phyloP scores from a whole-genome alignment of 2,113 vertebrate genomes.

The Myotis brandtii region DNA sequence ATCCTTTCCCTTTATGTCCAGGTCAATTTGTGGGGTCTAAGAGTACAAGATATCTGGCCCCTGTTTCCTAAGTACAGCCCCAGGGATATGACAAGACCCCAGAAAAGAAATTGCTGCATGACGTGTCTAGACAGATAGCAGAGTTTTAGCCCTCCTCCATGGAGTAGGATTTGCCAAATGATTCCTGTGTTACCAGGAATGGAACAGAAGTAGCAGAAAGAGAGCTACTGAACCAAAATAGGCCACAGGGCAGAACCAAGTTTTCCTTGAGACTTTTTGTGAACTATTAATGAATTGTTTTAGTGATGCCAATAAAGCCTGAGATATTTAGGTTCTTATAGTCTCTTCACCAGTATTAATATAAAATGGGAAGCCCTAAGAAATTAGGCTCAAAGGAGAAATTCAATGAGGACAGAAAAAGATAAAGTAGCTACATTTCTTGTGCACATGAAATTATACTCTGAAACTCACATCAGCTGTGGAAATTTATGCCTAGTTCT shows the following conservation, averaged over 20 bases:
- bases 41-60: neutral
- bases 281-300: neutral
- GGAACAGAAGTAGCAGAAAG: neutral
- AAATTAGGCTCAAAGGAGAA: conserved; percentile 49
- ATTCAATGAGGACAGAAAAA: neutral
- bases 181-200: neutral
- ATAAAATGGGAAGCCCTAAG: conserved; percentile 14
- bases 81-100: neutral
- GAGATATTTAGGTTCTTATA: neutral
- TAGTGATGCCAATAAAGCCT: neutral
- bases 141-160: neutral
- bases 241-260: neutral
- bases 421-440: neutral
- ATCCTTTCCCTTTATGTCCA: neutral
- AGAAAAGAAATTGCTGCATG: neutral
- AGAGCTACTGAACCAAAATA: neutral
- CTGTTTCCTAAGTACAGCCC: neutral
- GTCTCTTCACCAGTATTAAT: neutral
- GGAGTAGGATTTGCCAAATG: neutral
- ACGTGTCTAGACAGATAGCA: neutral
- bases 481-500: neutral
- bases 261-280: neutral
- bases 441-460: neutral
- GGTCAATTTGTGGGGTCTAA: neutral
- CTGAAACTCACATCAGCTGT: neutral